Conservation (phyloP, 2,113 vertebrate species). For the Halcyon senegalensis region DNA sequence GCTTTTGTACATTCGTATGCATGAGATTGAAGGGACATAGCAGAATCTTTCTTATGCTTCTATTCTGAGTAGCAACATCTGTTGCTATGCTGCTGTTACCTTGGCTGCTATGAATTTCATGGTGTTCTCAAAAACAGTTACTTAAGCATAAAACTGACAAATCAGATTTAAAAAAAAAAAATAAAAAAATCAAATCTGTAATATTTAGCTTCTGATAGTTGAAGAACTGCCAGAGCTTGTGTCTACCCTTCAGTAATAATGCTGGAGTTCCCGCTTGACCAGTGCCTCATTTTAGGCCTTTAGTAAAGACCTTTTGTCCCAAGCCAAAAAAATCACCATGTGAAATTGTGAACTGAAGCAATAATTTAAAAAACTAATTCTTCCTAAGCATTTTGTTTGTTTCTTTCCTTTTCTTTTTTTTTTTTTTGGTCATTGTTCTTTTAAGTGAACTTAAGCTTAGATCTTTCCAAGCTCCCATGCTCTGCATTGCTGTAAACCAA, state of each 20-base stretch:
- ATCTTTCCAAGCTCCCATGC: not conserved
- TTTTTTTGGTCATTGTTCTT: not conserved
- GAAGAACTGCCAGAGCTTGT: not conserved
- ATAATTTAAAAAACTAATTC: not conserved
- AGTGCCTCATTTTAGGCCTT: not conserved
- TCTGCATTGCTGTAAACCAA: not conserved
- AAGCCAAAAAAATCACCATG: not conserved
- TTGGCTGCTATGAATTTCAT: conserved; percentile 47
- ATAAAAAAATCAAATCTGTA: not conserved
- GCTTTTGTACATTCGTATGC: not conserved
- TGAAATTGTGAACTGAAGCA: not conserved
- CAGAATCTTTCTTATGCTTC: not conserved
- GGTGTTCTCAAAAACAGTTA: conserved; percentile 22
- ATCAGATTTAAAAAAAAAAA: not conserved
- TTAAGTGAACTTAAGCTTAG: not conserved
- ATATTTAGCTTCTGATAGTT: not conserved
- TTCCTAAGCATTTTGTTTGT: not conserved
- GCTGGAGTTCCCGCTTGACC: not conserved
- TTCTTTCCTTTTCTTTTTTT: not conserved
- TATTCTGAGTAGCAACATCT: conserved; percentile 47
- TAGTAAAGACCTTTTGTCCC: not conserved
- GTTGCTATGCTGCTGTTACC: conserved; percentile 52
- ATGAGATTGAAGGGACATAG: not conserved
- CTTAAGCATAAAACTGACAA: conserved; percentile 19
- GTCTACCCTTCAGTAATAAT: not conserved